Conservation (phyloP, 2,113 vertebrate species). For the Phylloscopus trochilus region DNA sequence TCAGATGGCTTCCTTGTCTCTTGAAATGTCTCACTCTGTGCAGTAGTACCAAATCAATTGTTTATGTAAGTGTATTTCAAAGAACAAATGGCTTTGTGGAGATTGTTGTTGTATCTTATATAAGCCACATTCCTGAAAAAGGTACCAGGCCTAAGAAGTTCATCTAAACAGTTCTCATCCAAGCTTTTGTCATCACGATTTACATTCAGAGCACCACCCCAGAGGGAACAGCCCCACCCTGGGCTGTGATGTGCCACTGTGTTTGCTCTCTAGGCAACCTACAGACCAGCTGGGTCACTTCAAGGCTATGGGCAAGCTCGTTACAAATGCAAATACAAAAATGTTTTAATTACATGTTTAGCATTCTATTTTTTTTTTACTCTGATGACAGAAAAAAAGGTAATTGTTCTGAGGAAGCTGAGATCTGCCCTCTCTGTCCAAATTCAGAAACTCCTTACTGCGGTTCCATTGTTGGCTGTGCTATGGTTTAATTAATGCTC, state of each 20-base stretch:
- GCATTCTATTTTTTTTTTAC: not conserved
- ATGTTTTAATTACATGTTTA: not conserved
- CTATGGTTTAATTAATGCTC: conserved; percentile 11
- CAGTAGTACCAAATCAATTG: not conserved
- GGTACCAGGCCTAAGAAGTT: not conserved
- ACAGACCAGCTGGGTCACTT: conserved; percentile 48
- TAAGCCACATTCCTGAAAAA: not conserved
- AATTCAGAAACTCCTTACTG: not conserved
- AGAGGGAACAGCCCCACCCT: conserved; percentile 3
- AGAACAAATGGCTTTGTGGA: not conserved
- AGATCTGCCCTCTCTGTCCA: not conserved
- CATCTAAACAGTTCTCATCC: not conserved
- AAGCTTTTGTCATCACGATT: not conserved
- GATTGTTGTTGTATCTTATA: not conserved
- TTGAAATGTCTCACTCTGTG: not conserved
- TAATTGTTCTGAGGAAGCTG: not conserved
- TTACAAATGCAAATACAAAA: conserved; percentile 1
- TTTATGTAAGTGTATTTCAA: not conserved
- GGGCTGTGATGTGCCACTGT: not conserved
- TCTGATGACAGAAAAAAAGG: not conserved
- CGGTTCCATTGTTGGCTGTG: not conserved
- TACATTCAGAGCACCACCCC: not conserved
- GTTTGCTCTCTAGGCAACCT: not conserved
- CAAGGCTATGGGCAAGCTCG: not conserved
- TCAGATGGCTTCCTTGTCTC: not conserved